A percentile compares a stretch with the other conserved stretches of the same genome.
Conservation (phyloP, 2,797 vertebrate genomes). For the Manis crassicaudata region DNA sequence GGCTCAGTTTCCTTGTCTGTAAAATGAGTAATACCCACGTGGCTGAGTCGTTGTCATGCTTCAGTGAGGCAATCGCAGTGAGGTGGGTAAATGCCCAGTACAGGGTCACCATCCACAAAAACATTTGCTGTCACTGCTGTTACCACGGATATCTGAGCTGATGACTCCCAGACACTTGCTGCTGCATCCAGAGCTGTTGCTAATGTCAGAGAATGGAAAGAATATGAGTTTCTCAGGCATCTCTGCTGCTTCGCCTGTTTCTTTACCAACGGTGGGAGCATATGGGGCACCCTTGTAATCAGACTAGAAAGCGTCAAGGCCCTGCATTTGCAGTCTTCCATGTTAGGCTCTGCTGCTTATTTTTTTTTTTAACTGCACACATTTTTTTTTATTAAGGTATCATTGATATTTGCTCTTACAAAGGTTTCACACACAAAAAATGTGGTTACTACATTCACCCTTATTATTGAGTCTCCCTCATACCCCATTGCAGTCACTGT, state of each 20-base stretch:
- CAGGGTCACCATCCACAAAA: background rate
- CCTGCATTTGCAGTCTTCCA: background rate
- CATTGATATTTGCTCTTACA: too few relatives aligned
- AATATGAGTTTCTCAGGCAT: background rate
- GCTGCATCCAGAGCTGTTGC: background rate
- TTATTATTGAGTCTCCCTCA: too few relatives aligned
- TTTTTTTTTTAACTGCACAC: background rate
- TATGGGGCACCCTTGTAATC: too few relatives aligned
- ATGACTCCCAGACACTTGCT: too few relatives aligned
- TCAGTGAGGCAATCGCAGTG: background rate
- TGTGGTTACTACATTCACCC: too few relatives aligned
- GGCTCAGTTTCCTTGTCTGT: background rate
- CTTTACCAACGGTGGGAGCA: background rate
- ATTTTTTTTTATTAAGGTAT: too few relatives aligned
- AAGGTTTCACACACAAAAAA: too few relatives aligned
- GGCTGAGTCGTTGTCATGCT: background rate
- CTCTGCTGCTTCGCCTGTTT: background rate
- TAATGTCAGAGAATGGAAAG: background rate
- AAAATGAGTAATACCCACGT: background rate
- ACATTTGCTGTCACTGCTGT: background rate
- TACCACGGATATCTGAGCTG: background rate
- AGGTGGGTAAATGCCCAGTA: background rate
- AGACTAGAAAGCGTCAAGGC: background rate
- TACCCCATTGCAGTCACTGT: too few relatives aligned
- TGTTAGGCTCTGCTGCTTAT: background rate